These are phyloP conservation scores for Squalus acanthias DNA, from an alignment of 2,797 vertebrate genomes.

Conservation along the genomic window DNA sequence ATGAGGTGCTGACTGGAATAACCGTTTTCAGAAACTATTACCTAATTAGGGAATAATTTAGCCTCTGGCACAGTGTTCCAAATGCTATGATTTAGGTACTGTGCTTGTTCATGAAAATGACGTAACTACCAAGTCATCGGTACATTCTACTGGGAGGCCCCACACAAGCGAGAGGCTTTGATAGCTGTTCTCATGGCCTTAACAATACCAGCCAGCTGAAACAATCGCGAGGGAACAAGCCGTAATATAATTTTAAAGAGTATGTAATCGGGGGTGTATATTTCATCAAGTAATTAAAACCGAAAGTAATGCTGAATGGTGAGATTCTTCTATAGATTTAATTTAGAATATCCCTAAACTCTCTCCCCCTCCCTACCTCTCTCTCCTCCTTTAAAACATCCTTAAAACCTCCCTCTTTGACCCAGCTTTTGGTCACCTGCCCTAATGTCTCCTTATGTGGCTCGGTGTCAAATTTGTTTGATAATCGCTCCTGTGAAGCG, in stretches of 20 bases:
- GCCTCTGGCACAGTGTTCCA: background rate
- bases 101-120: background rate
- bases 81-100: background rate
- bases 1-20: background rate
- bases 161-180: no score
- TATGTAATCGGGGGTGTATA: background rate
- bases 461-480: no score
- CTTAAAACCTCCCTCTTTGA: background rate
- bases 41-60: conserved; percentile 1
- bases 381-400: background rate
- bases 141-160: background rate
- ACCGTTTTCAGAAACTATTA: conserved; percentile 1
- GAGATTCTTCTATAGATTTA: background rate
- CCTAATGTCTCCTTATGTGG: no score
- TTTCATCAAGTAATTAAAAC: background rate
- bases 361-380: background rate
- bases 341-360: background rate
- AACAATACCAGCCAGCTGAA: background rate
- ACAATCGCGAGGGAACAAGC: background rate
- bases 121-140: no score
- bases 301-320: background rate
- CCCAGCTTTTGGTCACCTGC: no score
- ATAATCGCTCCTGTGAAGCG: no score
- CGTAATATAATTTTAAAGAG: background rate
- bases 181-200: background rate